Conservation (phyloP, 2,113 vertebrate species). For the Psophia crepitans region DNA sequence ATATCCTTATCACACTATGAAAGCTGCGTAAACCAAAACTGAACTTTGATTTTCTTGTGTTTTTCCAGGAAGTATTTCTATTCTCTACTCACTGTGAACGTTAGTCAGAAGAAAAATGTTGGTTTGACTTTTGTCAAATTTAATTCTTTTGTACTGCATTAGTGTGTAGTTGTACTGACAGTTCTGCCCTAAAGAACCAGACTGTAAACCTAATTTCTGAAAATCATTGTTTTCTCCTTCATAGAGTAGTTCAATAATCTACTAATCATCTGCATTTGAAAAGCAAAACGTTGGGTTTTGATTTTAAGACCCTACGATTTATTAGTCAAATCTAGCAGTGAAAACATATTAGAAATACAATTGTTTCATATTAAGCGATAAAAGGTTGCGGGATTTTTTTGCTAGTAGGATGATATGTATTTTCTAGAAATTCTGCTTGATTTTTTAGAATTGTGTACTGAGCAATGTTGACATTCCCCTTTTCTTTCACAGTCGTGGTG, state of each 20-base stretch:
- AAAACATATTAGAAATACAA: background rate
- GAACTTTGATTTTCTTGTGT: background rate
- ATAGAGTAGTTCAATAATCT: background rate
- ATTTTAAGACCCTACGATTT: background rate
- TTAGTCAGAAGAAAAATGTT: background rate
- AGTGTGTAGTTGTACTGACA: background rate
- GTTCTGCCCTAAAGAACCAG: background rate
- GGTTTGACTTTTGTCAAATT: background rate
- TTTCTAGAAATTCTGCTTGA: background rate
- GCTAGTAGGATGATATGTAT: background rate
- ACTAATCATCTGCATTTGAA: background rate
- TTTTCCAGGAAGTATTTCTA: background rate
- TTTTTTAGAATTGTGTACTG: background rate
- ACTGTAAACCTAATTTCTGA: background rate
- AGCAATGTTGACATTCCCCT: background rate
- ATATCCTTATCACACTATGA: background rate
- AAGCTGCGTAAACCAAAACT: background rate
- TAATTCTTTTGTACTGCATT: background rate
- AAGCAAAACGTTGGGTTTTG: background rate
- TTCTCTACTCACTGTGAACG: background rate
- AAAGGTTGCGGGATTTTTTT: background rate
- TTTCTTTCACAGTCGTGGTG: slow-evolving; percentile 85
- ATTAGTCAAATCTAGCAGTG: background rate
- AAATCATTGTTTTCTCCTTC: background rate
- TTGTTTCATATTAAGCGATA: background rate